Evolutionary conservation across 64 coral and sea anemone species (phyloP).

Genomic region (Stylophora pistillata): DNA sequence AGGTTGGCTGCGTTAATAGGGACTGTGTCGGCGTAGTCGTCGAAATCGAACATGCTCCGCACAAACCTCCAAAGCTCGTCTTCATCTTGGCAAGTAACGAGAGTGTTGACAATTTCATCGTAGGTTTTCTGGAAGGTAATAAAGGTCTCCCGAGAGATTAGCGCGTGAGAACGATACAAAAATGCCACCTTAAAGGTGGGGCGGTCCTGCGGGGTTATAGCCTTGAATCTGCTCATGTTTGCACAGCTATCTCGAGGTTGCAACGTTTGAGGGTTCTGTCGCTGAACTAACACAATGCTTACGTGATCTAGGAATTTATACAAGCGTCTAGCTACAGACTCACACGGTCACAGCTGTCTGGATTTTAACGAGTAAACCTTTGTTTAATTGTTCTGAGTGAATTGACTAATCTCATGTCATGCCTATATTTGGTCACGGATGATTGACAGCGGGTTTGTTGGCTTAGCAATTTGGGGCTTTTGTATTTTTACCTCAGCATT

Average conservation of each 20-base stretch:
- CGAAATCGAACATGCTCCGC: conserved; percentile 10
- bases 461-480: too few species aligned
- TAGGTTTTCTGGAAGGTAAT: conserved; percentile 4
- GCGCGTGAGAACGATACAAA: neutral
- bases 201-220: neutral
- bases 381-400: neutral
- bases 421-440: too few species aligned
- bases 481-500: too few species aligned
- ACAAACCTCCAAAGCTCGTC: conserved; percentile 34
- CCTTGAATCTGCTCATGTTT: neutral
- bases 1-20: conserved; percentile 44
- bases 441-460: too few species aligned
- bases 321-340: too few species aligned
- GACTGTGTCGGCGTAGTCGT: conserved; percentile 41
- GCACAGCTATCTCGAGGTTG: neutral
- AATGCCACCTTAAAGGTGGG: conserved; percentile 25
- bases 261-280: neutral
- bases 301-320: neutral
- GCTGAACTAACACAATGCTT: neutral
- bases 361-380: neutral
- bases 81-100: conserved; percentile 14
- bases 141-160: conserved; percentile 11
- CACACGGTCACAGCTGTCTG: neutral
- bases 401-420: neutral
- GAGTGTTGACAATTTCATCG: conserved; percentile 22